Evolutionary conservation across 1,140 invertebrate genomes (phyloP), one percentile per base, ranked within the genome.

Genomic region (Scaptodrosophila lebanonensis): DNA sequence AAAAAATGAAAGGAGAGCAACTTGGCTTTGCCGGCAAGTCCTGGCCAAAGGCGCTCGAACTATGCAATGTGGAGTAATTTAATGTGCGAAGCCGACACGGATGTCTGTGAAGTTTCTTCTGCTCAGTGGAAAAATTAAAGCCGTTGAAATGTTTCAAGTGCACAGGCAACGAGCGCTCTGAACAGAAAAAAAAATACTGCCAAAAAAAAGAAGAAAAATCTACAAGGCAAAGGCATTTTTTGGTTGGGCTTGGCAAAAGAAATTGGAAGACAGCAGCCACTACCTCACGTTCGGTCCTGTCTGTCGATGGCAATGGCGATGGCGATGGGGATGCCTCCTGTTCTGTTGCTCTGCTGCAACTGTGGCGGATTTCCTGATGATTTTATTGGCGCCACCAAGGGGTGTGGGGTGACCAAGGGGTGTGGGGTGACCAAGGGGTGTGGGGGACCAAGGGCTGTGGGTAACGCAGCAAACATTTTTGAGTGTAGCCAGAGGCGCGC

Each of bases 381-480:
- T 77, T 77, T 77, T 77, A 79, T 77, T 77, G 73, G 73, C n/a
- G 73, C 73, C 65, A 56, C 68, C 64, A n/a, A n/a, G n/a, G n/a
- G n/a, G n/a, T n/a, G n/a, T n/a, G n/a, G n/a, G n/a, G n/a, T n/a
- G n/a, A n/a, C n/a, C n/a, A n/a, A n/a, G n/a, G n/a, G n/a, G n/a
- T n/a, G n/a, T n/a, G n/a, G n/a, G n/a, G n/a, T n/a, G n/a, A n/a
- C n/a, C n/a, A n/a, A n/a, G n/a, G n/a, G n/a, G n/a, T n/a, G n/a
- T n/a, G n/a, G n/a, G n/a, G n/a, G n/a, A n/a, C n/a, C n/a, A n/a
- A n/a, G n/a, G n/a, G n/a, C n/a, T n/a, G n/a, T n/a, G n/a, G n/a
- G n/a, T n/a, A n/a, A n/a, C n/a, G n/a, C n/a, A 77, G 73, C 73
- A 77, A 77, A 79, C 73, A 77, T 77, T 77, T 77, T 77, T 77